phyloP scores from a whole-genome alignment of 2,797 vertebrate genomes.

The Staurois parvus region DNA sequence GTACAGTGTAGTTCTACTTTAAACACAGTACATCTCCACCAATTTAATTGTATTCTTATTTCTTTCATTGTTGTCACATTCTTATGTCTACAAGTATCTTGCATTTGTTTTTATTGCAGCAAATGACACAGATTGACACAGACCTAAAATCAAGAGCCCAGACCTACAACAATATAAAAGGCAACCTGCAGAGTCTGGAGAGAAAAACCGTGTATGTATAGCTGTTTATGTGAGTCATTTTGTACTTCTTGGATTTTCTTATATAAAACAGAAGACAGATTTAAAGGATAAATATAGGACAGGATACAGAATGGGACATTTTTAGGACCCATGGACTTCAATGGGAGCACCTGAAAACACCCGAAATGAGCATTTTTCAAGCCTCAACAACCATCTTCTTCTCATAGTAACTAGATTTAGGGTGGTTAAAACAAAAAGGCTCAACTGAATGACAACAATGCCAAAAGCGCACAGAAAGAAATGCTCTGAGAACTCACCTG shows the following conservation, averaged over 20 bases:
- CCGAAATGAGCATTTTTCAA: too few relatives aligned
- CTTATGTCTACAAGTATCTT: neutral
- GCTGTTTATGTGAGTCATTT: neutral
- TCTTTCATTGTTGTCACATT: neutral
- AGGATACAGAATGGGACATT: neutral
- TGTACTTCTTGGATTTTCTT: neutral
- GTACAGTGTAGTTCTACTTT: too few relatives aligned
- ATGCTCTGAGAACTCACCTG: too few relatives aligned
- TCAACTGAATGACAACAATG: too few relatives aligned
- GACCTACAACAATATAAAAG: constrained; percentile 83
- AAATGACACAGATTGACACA: constrained; percentile 87
- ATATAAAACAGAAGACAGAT: neutral
- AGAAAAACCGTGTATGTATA: constrained; percentile 82
- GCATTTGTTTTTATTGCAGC: constrained; percentile 73
- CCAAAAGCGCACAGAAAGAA: too few relatives aligned
- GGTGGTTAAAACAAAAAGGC: too few relatives aligned
- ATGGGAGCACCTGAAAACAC: too few relatives aligned
- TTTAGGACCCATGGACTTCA: too few relatives aligned
- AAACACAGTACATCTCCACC: too few relatives aligned
- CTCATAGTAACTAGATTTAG: too few relatives aligned
- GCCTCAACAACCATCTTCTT: too few relatives aligned
- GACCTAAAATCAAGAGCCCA: constrained; percentile 86
- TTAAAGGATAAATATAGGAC: neutral
- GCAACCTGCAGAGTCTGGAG: constrained; percentile 81
- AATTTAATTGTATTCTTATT: neutral